These are phyloP conservation scores for Halyomorpha halys DNA, from an alignment of 1,140 invertebrate species.

Conservation along the genomic window DNA sequence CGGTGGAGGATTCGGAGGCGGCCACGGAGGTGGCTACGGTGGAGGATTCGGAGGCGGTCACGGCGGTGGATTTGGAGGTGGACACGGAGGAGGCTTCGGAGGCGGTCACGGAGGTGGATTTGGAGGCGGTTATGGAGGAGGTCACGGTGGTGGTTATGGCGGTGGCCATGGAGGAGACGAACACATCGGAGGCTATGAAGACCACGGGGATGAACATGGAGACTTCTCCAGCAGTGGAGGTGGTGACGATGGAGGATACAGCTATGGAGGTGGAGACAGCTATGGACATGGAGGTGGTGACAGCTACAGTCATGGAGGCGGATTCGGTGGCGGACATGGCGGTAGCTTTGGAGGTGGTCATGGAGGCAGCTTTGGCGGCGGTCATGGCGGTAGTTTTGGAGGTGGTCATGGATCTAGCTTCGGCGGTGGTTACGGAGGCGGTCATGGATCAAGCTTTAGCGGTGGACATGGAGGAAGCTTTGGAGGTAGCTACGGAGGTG, in stretches of 20 bases:
- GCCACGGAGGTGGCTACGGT: slow-evolving; percentile 27
- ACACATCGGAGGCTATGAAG: not conserved
- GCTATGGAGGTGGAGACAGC: slow-evolving; percentile 14
- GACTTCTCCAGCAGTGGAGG: slow-evolving; percentile 9
- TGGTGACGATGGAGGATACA: slow-evolving; percentile 1
- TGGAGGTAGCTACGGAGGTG: slow-evolving; percentile 13
- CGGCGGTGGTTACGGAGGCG: slow-evolving; percentile 5
- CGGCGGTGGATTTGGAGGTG: slow-evolving; percentile 23
- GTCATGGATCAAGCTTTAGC: slow-evolving; percentile 8
- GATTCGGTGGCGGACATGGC: not conserved
- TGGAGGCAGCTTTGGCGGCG: slow-evolving; percentile 6
- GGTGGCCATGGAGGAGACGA: slow-evolving; percentile 13
- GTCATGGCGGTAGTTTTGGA: slow-evolving; percentile 16
- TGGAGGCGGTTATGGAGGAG: slow-evolving; percentile 10
- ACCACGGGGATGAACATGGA: slow-evolving; percentile 15
- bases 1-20: slow-evolving; percentile 24
- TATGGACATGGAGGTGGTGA: slow-evolving; percentile 20
- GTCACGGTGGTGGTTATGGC: slow-evolving; percentile 2
- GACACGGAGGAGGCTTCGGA: slow-evolving; percentile 14
- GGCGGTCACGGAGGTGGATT: slow-evolving; percentile 28
- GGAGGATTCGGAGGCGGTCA: slow-evolving; percentile 23
- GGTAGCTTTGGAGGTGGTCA: slow-evolving; percentile 6
- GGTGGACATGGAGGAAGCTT: slow-evolving; percentile 12
- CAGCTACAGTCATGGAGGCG: slow-evolving; percentile 9
- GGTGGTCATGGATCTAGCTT: slow-evolving; percentile 17